Percentiles rank a stretch among this genome's conserved stretches.
Evolutionary conservation across 1,140 invertebrate genomes (phyloP).

Genomic region (Trissolcus basalis): DNA sequence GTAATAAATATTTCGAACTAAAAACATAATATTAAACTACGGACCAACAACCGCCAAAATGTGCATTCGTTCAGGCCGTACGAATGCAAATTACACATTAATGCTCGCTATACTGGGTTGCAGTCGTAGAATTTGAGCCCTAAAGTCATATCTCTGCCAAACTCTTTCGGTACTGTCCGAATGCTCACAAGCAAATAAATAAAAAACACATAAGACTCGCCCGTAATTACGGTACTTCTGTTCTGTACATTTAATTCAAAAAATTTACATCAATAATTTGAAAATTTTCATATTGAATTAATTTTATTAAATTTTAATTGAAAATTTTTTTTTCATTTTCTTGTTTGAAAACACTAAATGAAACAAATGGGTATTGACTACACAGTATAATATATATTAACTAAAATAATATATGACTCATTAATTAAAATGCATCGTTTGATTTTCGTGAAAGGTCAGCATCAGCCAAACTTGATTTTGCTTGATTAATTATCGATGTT

Average conservation of each 20-base stretch:
- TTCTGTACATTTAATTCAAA: too few relatives aligned
- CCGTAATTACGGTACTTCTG: background rate
- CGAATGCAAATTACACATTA: slow-evolving; percentile 57
- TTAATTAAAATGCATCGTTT: slow-evolving; percentile 36
- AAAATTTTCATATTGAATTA: too few relatives aligned
- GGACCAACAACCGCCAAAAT: slow-evolving; percentile 41
- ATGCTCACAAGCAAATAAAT: slow-evolving; percentile 25
- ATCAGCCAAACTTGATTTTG: slow-evolving; percentile 26
- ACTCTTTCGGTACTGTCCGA: slow-evolving; percentile 35
- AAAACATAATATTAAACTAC: slow-evolving; percentile 41
- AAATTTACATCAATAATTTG: too few relatives aligned
- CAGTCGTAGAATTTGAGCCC: slow-evolving; percentile 32
- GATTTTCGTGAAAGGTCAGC: slow-evolving; percentile 27
- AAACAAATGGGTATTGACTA: too few relatives aligned
- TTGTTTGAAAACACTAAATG: too few relatives aligned
- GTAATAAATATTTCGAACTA: slow-evolving; percentile 41
- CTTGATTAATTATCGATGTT: slow-evolving; percentile 32
- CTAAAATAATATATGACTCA: background rate
- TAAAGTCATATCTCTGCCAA: slow-evolving; percentile 22
- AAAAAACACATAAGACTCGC: slow-evolving; percentile 8
- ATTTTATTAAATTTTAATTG: too few relatives aligned
- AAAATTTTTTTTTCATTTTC: too few relatives aligned
- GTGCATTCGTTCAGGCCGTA: slow-evolving; percentile 32
- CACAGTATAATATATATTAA: too few relatives aligned
- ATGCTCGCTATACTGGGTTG: slow-evolving; percentile 29